Base-by-base conservation (phyloP, 2,888 invertebrate species). In the Syritta pipiens region DNA sequence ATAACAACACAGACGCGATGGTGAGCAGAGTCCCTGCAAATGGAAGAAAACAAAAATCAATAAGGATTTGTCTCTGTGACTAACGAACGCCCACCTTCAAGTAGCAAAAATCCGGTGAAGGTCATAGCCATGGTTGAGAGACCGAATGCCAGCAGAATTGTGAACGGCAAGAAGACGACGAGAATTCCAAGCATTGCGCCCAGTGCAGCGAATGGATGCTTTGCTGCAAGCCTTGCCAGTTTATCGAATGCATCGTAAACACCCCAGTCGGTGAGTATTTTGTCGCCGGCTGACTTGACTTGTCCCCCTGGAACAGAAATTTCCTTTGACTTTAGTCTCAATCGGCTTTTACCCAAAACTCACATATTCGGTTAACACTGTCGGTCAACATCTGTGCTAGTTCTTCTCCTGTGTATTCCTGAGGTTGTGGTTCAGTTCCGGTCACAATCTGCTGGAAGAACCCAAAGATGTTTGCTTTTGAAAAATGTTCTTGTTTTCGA, bases 51-150 rank as follows among this genome's bases (percentile, higher is more conserved):
- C 40, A 20, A 4, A 14, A 19, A 9, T 4, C 32, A 5, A n/a
- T n/a, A n/a, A n/a, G n/a, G n/a, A n/a, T n/a, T n/a, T n/a, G n/a
- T n/a, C n/a, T n/a, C n/a, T n/a, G n/a, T n/a, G n/a, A n/a, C n/a
- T n/a, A 20, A 17, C 17, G 24, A 28, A 5, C 30, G 1, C 10
- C 51, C 81, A 88, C 89, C 89, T 84, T 89, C 89, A 4, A 89
- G 83, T 1, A 89, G 83, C n/a, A 89, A 77, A 53, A 89, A 86
- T 28, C 88, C 89, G 0, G 86, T 87, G 28, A 89, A 86, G 0
- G 89, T 87, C 82, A 89, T 84, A 10, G 85, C 59, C 67, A 88
- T 81, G 1, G 87, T 87, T 2, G 86, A 84, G 46, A 89, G 67
- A 1, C 84, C 86, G 59, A 89, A 86, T 0, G 86, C 85, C 19